These are phyloP conservation scores for Maniola jurtina DNA, from an alignment of 1,140 invertebrate species.

Conservation along the genomic window DNA sequence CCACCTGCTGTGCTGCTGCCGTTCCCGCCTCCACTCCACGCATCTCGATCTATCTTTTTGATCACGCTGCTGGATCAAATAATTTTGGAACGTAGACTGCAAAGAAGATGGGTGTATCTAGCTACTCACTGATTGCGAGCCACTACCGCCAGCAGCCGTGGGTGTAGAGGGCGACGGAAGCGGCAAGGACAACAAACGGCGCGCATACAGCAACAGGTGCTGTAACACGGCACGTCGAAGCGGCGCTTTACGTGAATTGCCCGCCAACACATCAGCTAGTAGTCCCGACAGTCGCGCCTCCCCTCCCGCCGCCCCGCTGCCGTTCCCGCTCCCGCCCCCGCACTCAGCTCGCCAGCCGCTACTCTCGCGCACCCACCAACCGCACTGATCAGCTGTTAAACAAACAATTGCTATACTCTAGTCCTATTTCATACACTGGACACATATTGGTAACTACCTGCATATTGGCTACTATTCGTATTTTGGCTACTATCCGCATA, in stretches of 20 bases:
- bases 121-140: constrained; percentile 5
- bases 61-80: too few relatives aligned
- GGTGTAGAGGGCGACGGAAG: constrained; percentile 58
- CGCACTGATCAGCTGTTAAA: constrained; percentile 51
- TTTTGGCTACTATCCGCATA: too few relatives aligned
- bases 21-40: constrained; percentile 34
- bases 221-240: constrained; percentile 65
- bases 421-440: too few relatives aligned
- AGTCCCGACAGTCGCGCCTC: constrained; percentile 62
- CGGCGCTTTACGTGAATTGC: constrained; percentile 53
- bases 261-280: constrained; percentile 62
- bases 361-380: constrained; percentile 57
- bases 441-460: too few relatives aligned
- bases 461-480: too few relatives aligned
- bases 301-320: constrained; percentile 21
- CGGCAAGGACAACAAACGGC: constrained; percentile 84
- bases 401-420: not conserved
- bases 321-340: constrained; percentile 34
- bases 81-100: too few relatives aligned
- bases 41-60: constrained; percentile 31
- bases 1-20: constrained; percentile 19
- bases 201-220: constrained; percentile 68
- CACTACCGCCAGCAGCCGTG: constrained; percentile 17
- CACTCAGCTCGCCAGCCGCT: constrained; percentile 46
- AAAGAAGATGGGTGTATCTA: not conserved